Evolutionary conservation across 2,888 invertebrate genomes (phyloP).

Genomic region (Alitta virens): DNA sequence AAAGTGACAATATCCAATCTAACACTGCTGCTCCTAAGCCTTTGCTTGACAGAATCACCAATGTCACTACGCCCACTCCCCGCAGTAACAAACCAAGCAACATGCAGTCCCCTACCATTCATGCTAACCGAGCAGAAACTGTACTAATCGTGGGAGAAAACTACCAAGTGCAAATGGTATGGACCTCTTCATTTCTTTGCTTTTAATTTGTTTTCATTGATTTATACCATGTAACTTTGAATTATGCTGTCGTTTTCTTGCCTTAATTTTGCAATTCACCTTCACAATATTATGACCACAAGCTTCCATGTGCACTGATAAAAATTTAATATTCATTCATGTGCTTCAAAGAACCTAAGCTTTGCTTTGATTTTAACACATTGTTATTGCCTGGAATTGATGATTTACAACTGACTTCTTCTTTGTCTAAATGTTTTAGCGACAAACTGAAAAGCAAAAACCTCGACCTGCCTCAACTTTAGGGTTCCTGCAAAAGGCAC

Average conservation of each 20-base stretch:
- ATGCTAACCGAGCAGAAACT: conserved; percentile 42
- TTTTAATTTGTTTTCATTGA: no score
- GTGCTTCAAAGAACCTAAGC: no score
- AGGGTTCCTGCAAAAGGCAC: conserved; percentile 10
- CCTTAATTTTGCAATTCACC: no score
- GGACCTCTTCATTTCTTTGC: background rate
- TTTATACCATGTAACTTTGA: no score
- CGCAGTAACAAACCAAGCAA: conserved; percentile 52
- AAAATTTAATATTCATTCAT: no score
- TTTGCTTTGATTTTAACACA: no score
- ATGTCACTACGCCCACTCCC: background rate
- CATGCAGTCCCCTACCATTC: conserved; percentile 55
- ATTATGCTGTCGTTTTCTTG: no score
- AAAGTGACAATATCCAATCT: no score
- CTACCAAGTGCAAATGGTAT: conserved; percentile 25
- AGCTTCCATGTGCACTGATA: no score
- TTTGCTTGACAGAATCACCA: conserved; percentile 80
- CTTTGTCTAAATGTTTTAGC: conserved; percentile 3
- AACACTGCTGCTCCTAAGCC: conserved; percentile 64
- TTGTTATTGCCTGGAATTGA: no score
- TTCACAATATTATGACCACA: no score
- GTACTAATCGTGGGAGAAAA: conserved; percentile 62
- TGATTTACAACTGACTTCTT: no score
- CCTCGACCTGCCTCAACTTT: conserved; percentile 19
- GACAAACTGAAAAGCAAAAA: conserved; percentile 8